Percentiles rank a stretch among this genome's conserved stretches.
Conservation (phyloP, 1,140 invertebrate species). For the Bicyclus anynana region DNA sequence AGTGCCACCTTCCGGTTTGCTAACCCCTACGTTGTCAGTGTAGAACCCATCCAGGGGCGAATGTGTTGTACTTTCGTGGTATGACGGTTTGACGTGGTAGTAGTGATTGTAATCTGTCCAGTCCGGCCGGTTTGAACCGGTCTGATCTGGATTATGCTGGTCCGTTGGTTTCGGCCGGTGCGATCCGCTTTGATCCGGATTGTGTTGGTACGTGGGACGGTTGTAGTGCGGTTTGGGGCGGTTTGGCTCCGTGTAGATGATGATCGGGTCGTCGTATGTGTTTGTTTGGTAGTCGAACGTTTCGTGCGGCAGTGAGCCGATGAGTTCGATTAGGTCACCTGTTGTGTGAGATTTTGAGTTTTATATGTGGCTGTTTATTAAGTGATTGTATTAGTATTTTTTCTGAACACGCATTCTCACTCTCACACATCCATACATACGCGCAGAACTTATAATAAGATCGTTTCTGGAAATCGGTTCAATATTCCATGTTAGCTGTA, state of each 20-base stretch:
- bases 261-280: constrained; percentile 75
- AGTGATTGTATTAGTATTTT: too few relatives aligned
- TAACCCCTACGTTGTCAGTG: constrained; percentile 37
- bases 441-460: too few relatives aligned
- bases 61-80: constrained; percentile 66
- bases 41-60: constrained; percentile 55
- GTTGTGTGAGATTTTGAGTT: constrained; percentile 25
- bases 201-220: constrained; percentile 41
- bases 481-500: too few relatives aligned
- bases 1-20: constrained; percentile 51
- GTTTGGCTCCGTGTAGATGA: constrained; percentile 68
- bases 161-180: constrained; percentile 51
- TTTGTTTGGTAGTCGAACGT: constrained; percentile 63
- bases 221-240: constrained; percentile 56
- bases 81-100: constrained; percentile 73
- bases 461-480: too few relatives aligned
- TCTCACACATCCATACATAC: neutral
- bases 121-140: constrained; percentile 44
- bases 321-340: constrained; percentile 79
- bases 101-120: constrained; percentile 56
- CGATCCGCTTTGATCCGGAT: constrained; percentile 39
- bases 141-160: constrained; percentile 41
- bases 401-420: neutral
- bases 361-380: neutral
- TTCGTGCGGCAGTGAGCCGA: constrained; percentile 78